phyloP scores from a whole-genome alignment of 2,888 invertebrate species.

The Cosmopolites sordidus region DNA sequence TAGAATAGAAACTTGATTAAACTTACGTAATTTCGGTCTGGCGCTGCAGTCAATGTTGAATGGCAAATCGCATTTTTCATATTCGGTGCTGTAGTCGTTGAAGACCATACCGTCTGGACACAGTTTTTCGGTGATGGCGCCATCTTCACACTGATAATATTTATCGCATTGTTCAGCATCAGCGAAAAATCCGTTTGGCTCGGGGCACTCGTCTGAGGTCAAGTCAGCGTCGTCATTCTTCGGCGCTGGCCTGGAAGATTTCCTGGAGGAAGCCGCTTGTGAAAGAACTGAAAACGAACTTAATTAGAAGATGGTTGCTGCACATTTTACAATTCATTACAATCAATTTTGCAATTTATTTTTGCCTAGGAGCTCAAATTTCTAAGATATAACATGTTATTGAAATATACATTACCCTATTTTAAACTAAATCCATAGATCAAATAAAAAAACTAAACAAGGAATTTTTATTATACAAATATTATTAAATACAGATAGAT shows the following conservation, averaged over 20 bases:
- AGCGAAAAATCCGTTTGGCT: slow-evolving; percentile 77
- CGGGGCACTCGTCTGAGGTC: slow-evolving; percentile 69
- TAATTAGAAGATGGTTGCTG: too few relatives aligned
- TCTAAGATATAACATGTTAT: too few relatives aligned
- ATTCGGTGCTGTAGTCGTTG: slow-evolving; percentile 75
- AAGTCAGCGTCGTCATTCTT: slow-evolving; percentile 49
- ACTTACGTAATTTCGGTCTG: slow-evolving; percentile 76
- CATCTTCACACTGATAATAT: slow-evolving; percentile 77
- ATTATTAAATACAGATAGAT: too few relatives aligned
- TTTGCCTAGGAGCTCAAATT: too few relatives aligned
- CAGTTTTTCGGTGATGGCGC: slow-evolving; percentile 69
- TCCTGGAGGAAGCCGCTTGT: slow-evolving; percentile 11
- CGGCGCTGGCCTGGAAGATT: neutral
- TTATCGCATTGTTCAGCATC: slow-evolving; percentile 85
- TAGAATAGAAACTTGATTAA: too few relatives aligned
- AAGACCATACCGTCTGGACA: slow-evolving; percentile 89
- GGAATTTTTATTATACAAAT: too few relatives aligned
- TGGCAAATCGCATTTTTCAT: slow-evolving; percentile 84
- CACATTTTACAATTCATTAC: too few relatives aligned
- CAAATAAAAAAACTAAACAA: too few relatives aligned
- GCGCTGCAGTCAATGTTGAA: slow-evolving; percentile 81
- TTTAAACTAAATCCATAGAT: too few relatives aligned
- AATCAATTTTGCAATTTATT: too few relatives aligned
- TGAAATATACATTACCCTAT: too few relatives aligned
- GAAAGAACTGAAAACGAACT: slow-evolving; percentile 11